Evolutionary conservation across 2,888 invertebrate species (phyloP).

Genomic region (Ecdyonurus torrentis): DNA sequence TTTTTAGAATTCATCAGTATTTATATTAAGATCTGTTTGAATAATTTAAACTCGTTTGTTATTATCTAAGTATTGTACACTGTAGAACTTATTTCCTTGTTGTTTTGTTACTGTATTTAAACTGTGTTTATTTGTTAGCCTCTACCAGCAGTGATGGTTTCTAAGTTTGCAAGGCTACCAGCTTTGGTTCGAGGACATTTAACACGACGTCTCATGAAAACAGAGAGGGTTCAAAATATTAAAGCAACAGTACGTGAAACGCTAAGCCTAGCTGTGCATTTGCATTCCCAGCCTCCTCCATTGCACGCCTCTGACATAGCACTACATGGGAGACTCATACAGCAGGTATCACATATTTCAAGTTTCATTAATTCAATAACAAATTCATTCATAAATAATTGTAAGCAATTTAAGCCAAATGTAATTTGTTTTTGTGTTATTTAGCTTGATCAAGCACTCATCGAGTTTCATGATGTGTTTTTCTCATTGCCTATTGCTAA

Average conservation of each 20-base stretch:
- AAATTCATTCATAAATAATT: too few relatives aligned
- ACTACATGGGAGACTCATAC: neutral
- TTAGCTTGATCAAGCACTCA: neutral
- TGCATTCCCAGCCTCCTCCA: conserved; percentile 31
- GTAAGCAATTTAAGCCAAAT: too few relatives aligned
- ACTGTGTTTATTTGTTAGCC: neutral
- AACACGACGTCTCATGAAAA: conserved; percentile 60
- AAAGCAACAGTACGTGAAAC: conserved; percentile 69
- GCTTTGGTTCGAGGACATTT: conserved; percentile 51
- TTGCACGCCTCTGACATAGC: neutral
- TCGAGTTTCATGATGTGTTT: neutral
- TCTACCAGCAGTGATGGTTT: conserved; percentile 19
- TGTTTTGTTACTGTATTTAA: too few relatives aligned
- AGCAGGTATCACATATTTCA: too few relatives aligned
- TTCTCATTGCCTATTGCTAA: neutral
- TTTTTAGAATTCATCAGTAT: too few relatives aligned
- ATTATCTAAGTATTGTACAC: too few relatives aligned
- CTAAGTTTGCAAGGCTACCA: neutral
- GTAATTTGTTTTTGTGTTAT: too few relatives aligned
- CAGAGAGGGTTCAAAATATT: conserved; percentile 60
- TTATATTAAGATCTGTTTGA: too few relatives aligned
- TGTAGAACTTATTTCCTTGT: too few relatives aligned
- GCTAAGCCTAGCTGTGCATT: conserved; percentile 52
- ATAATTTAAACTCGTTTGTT: too few relatives aligned
- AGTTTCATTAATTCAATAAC: too few relatives aligned